Evolutionary conservation across 2,797 vertebrate species (phyloP).

Genomic region (Anisognathus igniventris): DNA sequence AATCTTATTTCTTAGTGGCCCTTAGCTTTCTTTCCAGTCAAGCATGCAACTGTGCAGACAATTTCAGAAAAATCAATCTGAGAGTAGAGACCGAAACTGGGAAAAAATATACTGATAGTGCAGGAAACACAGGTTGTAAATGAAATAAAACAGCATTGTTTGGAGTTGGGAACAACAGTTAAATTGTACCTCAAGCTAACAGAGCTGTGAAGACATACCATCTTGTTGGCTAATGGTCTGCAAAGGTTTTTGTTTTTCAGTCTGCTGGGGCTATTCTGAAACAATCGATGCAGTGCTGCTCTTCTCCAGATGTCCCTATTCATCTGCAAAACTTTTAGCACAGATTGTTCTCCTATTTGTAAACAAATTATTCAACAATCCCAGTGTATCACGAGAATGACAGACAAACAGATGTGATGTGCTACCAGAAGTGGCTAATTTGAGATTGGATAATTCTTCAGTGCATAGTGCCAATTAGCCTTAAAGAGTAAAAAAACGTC

Average conservation of each 20-base stretch:
- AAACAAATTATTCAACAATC: slow-evolving; percentile 50
- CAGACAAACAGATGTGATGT: slow-evolving; percentile 38
- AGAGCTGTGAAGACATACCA: neutral
- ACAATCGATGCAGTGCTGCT: neutral
- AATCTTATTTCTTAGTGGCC: neutral
- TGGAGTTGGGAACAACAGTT: neutral
- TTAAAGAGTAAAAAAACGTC: slow-evolving; percentile 5
- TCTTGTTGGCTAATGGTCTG: neutral
- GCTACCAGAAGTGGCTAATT: neutral
- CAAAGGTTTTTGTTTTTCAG: neutral
- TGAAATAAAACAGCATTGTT: neutral
- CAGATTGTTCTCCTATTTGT: slow-evolving; percentile 44
- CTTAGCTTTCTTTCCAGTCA: neutral
- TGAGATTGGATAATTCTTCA: slow-evolving; percentile 1
- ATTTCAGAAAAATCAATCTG: neutral
- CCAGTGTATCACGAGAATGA: neutral
- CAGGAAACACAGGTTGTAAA: neutral
- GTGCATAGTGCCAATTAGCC: neutral
- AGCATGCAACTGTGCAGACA: neutral
- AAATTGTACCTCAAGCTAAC: neutral
- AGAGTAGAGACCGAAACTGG: neutral
- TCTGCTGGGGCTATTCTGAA: neutral
- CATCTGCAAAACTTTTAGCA: slow-evolving; percentile 43
- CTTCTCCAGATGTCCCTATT: slow-evolving; percentile 37
- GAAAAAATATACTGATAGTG: neutral